Evolutionary conservation across 2,888 invertebrate genomes (phyloP), one percentile per base, ranked within the genome.

Genomic region (Coenonympha glycerion): DNA sequence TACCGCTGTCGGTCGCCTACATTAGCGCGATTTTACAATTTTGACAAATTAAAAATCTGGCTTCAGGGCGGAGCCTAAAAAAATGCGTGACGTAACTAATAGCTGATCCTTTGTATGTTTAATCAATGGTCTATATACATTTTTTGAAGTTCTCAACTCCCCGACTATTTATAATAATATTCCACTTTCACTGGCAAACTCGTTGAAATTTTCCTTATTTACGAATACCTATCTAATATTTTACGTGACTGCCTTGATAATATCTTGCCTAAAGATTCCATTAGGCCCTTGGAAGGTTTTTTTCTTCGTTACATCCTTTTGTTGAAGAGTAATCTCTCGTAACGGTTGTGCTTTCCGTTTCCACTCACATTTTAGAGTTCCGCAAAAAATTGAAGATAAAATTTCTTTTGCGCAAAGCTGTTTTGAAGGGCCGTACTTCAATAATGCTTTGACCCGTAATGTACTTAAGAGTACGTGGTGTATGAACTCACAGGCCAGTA

Each of bases 231-330:
- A 53, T 70, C 72, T 79, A 79, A 84, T 85, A 82, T 80, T 81
- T 73, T 85, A 84, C 85, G 85, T 84, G 85, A 85, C 84, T 78
- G 66, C 66, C 66, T 63, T 61, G 55, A 45, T 53, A 49, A 48
- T 53, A 51, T 56, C 48, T 52, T 37, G 49, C 28, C 48, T 53
- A 53, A 47, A 75, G 69, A 74, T 75, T 74, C 76, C 72, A 78
- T 79, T 79, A 76, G 68, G 72, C 69, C 65, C 64, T 52, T 63
- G 57, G 59, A 64, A 55, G 61, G 66, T 66, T 69, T 81, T n/a
- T 75, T 79, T 69, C 64, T 60, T 56, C 58, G 51, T 56, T 57
- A 52, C 61, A 61, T 68, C 66, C 69, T 71, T 79, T 83, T 82
- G 79, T 81, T 73, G 61, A 58, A 62, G 69, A 71, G 78, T 79